phyloP scores from a whole-genome alignment of 2,113 vertebrate genomes.

The Tonatia bakeri region DNA sequence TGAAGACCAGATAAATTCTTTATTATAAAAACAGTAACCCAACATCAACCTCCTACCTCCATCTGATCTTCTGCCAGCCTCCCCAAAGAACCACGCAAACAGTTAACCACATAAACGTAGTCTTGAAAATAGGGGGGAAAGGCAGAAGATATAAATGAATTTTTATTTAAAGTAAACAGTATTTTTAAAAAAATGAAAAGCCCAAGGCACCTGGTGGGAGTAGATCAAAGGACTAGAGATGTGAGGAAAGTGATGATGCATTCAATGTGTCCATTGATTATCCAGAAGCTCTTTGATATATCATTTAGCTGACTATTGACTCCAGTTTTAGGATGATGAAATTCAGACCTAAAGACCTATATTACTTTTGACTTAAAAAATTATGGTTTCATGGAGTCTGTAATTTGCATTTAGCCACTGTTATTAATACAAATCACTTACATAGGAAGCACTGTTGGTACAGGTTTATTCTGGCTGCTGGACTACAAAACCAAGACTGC shows the following conservation, averaged over 20 bases:
- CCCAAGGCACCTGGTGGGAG: neutral
- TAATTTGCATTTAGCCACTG: neutral
- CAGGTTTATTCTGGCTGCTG: neutral
- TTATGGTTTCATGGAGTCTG: neutral
- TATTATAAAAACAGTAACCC: neutral
- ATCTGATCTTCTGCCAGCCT: neutral
- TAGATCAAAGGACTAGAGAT: neutral
- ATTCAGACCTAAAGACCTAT: neutral
- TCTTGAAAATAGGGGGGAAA: neutral
- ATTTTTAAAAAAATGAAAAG: neutral
- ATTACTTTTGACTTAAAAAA: neutral
- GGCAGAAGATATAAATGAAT: neutral
- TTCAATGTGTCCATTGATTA: neutral
- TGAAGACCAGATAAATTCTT: neutral
- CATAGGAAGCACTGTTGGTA: neutral
- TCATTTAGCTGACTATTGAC: neutral
- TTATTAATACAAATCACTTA: neutral
- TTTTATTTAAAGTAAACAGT: neutral
- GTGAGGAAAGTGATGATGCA: neutral
- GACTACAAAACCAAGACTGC: neutral
- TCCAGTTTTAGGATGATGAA: neutral
- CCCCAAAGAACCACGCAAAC: neutral
- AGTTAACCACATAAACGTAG: neutral
- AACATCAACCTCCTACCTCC: neutral
- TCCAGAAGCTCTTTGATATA: neutral